These are phyloP conservation scores for Callinectes sapidus DNA, from an alignment of 2,888 invertebrate genomes.

Conservation along the genomic window DNA sequence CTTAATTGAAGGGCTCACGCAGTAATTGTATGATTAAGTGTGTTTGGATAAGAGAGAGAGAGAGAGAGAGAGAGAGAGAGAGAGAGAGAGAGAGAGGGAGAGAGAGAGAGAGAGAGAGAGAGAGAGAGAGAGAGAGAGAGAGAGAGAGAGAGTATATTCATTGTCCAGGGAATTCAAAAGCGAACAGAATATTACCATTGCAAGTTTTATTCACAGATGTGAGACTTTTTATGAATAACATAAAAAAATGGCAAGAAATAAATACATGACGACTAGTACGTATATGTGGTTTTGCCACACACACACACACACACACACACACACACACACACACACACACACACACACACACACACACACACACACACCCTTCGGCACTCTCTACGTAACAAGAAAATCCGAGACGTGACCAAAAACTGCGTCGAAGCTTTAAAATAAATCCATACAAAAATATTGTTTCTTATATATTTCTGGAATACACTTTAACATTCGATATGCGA, in stretches of 20 bases:
- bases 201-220: background rate
- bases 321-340: conserved; percentile 49
- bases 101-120: conserved; percentile 43
- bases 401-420: background rate
- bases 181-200: background rate
- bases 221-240: background rate
- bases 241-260: conserved; percentile 22
- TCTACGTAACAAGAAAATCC: background rate
- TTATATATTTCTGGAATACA: background rate
- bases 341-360: conserved; percentile 40
- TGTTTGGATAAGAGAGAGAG: too few relatives aligned
- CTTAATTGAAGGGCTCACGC: background rate
- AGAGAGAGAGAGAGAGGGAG: conserved; percentile 28
- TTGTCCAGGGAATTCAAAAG: background rate
- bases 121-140: conserved; percentile 45
- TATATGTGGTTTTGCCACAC: background rate
- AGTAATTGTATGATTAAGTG: background rate
- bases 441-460: background rate
- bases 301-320: conserved; percentile 31
- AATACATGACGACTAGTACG: background rate
- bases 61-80: too few relatives aligned
- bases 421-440: background rate
- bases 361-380: background rate
- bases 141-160: background rate
- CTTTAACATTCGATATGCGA: background rate